Conservation (phyloP, 2,113 vertebrate genomes). For the Macrotis lagotis region DNA sequence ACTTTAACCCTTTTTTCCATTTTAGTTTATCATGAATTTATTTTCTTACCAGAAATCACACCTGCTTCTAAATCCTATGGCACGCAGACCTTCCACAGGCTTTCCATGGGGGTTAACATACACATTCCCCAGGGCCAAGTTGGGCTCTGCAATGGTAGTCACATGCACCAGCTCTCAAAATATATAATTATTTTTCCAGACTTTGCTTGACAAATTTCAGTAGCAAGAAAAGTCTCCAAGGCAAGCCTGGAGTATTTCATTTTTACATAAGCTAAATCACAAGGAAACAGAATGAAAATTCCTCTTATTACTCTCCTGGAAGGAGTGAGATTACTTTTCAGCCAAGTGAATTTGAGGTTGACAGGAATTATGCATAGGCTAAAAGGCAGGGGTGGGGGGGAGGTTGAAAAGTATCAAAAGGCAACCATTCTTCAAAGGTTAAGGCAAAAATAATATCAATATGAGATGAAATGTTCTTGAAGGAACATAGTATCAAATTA, state of each 20-base stretch:
- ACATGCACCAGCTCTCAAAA: slow-evolving; percentile 4
- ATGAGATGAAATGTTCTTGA: slow-evolving; percentile 28
- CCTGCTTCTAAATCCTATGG: background rate
- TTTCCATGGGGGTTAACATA: background rate
- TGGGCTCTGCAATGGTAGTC: slow-evolving; percentile 11
- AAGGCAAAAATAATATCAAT: background rate
- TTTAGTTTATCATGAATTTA: background rate
- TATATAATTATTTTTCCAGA: slow-evolving; percentile 36
- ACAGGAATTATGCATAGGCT: background rate
- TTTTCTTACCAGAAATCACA: background rate
- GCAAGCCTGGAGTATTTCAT: slow-evolving; percentile 24
- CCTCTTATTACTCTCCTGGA: background rate
- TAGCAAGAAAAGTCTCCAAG: slow-evolving; percentile 25
- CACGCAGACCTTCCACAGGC: background rate
- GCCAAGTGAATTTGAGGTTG: background rate
- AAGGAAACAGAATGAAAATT: slow-evolving; percentile 34
- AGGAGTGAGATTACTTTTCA: slow-evolving; percentile 40
- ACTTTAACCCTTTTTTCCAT: slow-evolving; percentile 31
- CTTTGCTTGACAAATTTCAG: slow-evolving; percentile 38
- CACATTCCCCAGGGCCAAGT: background rate
- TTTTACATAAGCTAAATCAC: slow-evolving; percentile 31
- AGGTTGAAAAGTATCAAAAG: background rate
- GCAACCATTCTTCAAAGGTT: background rate
- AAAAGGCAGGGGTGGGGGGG: slow-evolving; percentile 29
- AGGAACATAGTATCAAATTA: background rate